Conservation (phyloP, 2,113 vertebrate species). For the Okapia johnstoni region DNA sequence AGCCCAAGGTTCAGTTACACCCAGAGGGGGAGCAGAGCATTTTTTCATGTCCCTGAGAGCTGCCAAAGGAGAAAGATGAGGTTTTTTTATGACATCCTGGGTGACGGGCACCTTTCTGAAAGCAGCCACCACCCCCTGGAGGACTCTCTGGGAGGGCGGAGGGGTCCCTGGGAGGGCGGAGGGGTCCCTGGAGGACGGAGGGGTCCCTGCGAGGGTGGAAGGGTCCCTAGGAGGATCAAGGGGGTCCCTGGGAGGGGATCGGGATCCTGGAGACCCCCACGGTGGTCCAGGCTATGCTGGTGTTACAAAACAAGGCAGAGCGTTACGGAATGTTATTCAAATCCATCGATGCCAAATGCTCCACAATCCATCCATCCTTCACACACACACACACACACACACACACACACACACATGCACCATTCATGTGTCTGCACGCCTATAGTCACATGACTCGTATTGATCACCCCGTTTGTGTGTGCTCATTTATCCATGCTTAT, state of each 20-base stretch:
- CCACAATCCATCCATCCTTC: neutral
- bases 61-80: slow-evolving; percentile 54
- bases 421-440: fast-evolving
- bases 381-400: neutral
- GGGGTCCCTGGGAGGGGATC: neutral
- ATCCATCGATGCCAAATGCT: neutral
- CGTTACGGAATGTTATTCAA: neutral
- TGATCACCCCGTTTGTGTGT: fast-evolving
- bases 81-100: slow-evolving; percentile 13
- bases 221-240: neutral
- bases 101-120: slow-evolving; percentile 26
- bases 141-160: neutral
- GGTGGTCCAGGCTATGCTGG: neutral
- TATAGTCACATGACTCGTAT: fast-evolving
- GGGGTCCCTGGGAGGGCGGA: neutral
- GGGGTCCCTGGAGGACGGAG: too few relatives aligned
- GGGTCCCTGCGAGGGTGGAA: neutral
- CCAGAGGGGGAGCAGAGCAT: slow-evolving; percentile 48
- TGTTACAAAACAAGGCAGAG: neutral
- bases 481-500: fast-evolving
- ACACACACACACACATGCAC: neutral
- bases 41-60: slow-evolving; percentile 69
- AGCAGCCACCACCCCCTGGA: neutral
- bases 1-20: slow-evolving; percentile 75
- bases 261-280: neutral